These are phyloP conservation scores for Machimus rusticus DNA, from an alignment of 2,888 invertebrate species.

Conservation along the genomic window DNA sequence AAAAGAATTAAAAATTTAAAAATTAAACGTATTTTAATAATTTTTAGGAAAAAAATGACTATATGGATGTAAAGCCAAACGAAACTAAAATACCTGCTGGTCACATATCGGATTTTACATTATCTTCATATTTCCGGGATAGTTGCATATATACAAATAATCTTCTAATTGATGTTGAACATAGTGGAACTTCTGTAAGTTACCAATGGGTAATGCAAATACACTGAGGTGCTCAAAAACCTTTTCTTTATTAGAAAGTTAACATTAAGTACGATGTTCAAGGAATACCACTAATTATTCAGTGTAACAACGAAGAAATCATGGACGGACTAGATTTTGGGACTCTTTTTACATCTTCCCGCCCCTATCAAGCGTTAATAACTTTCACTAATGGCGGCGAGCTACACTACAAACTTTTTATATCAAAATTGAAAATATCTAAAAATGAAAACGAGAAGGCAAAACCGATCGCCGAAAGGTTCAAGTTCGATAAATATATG, in stretches of 20 bases:
- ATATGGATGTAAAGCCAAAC: slow-evolving; percentile 49
- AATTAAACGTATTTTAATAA: background rate
- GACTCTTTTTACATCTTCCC: slow-evolving; percentile 51
- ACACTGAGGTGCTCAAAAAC: background rate
- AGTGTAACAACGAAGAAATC: slow-evolving; percentile 56
- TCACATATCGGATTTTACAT: slow-evolving; percentile 54
- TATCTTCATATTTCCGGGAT: slow-evolving; percentile 52
- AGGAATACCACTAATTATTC: slow-evolving; percentile 55
- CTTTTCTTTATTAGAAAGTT: slow-evolving; percentile 48
- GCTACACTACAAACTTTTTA: slow-evolving; percentile 53
- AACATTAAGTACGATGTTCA: slow-evolving; percentile 52
- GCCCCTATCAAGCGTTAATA: slow-evolving; percentile 49
- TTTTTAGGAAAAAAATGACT: background rate
- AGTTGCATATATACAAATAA: slow-evolving; percentile 55
- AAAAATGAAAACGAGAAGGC: background rate
- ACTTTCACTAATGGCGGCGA: slow-evolving; percentile 54
- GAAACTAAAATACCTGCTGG: slow-evolving; percentile 55
- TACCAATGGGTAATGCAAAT: background rate
- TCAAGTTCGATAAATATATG: background rate
- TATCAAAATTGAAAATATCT: slow-evolving; percentile 50
- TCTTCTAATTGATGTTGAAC: slow-evolving; percentile 52
- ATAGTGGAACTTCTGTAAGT: slow-evolving; percentile 51
- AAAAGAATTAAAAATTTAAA: background rate
- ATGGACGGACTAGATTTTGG: slow-evolving; percentile 53
- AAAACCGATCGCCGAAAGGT: background rate